Evolutionary conservation across 1,140 invertebrate species (phyloP), one percentile per base, ranked within the genome.

Genomic region (Lutraria rhynchaena): DNA sequence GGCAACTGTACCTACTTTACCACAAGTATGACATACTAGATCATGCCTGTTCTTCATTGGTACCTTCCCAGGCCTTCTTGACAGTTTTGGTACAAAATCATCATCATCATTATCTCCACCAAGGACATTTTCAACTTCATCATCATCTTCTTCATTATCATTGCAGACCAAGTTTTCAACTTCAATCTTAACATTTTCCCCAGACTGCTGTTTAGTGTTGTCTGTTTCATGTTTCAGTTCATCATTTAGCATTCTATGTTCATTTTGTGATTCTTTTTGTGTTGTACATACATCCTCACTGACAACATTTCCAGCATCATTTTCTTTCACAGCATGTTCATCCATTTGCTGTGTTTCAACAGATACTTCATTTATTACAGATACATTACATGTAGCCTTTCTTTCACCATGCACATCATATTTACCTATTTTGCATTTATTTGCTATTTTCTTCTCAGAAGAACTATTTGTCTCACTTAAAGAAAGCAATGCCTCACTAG

Each of bases 1-100:
- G 5, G 22, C 44, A 15, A 46, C 22, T 0, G 63, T 22, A 2
- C 63, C 76, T 70, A 69, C 35, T 60, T 80, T 80, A 22, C 76
- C 76, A 70, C 76, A 80, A 41, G 44, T 63, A 5, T 55, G 2
- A 70, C 76, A 80, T 46, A 44, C 19, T 3, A 44, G 24, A 33
- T 74, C 71, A n/a, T 29, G 55, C 29, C 55, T 55, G 17, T 46
- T 74, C 9, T 46, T 29, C 27, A 37, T n/a, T 22, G 70, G 70
- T n/a, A 60, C 2, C 15, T 29, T 17, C 3, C 27, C 49, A 13
- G 1, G 3, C 60, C 17, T 22, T 29, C 35, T 44, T 5, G 55
- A 22, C 51, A n/a, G 19, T n/a, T 53, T 24, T n/a, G 22, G 51
- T 4, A 24, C 51, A n/a, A 53, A n/a, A 53, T 53, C 51, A 17